A percentile compares a stretch with the other conserved stretches of the same genome.
Conservation (phyloP, 2,797 vertebrate species). For the Botia kubotai region DNA sequence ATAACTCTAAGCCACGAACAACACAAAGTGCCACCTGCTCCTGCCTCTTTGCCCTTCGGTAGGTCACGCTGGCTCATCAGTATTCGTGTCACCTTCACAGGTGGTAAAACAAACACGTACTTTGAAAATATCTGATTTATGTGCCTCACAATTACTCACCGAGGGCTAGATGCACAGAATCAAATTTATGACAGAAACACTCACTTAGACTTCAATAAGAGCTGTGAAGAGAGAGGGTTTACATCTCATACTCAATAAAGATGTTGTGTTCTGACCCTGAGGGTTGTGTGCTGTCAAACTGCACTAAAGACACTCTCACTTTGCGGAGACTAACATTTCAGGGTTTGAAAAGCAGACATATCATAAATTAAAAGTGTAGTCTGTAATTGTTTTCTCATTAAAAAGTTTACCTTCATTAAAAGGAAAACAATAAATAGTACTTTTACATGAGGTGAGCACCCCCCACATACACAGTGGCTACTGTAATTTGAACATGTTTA, state of each 20-base stretch:
- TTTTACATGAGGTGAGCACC: not conserved
- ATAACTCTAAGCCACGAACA: slow-evolving; percentile 62
- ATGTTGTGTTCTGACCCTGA: slow-evolving; percentile 47
- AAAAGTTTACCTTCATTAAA: not conserved
- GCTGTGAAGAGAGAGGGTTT: slow-evolving; percentile 70
- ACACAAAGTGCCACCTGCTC: slow-evolving; percentile 29
- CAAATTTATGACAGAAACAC: slow-evolving; percentile 76
- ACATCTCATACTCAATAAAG: slow-evolving; percentile 70
- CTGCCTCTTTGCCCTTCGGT: slow-evolving; percentile 18
- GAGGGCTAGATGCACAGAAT: slow-evolving; percentile 66
- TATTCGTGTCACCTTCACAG: slow-evolving; percentile 48
- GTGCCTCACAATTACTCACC: slow-evolving; percentile 63
- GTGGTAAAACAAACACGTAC: slow-evolving; percentile 50
- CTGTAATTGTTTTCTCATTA: not conserved
- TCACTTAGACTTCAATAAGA: slow-evolving; percentile 79
- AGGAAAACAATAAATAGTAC: not conserved
- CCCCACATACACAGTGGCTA: not conserved
- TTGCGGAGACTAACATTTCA: slow-evolving; percentile 7
- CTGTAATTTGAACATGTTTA: not conserved
- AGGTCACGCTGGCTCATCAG: slow-evolving; percentile 46
- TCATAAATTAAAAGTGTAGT: not conserved
- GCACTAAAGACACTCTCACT: slow-evolving; percentile 5
- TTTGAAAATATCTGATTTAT: slow-evolving; percentile 63
- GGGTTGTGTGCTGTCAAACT: not conserved
- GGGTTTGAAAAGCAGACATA: not conserved